phyloP scores from a whole-genome alignment of 2,113 vertebrate species.

The Steatornis caripensis region DNA sequence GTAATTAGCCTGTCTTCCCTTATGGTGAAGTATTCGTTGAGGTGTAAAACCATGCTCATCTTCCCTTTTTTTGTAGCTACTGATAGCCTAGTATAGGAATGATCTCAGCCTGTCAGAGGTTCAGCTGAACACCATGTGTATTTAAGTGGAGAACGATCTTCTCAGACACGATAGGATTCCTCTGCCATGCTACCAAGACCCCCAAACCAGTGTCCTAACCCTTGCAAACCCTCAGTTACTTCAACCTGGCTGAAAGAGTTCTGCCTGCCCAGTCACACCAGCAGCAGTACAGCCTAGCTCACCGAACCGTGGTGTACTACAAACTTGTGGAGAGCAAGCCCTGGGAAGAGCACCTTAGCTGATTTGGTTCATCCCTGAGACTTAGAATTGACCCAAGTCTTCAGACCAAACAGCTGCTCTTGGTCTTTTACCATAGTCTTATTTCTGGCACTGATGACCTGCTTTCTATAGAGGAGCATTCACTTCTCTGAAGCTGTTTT shows the following conservation, averaged over 20 bases:
- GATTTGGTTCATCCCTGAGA: not conserved
- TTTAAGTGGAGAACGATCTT: not conserved
- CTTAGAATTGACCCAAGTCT: not conserved
- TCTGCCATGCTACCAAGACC: not conserved
- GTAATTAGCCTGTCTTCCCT: not conserved
- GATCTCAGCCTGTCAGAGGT: not conserved
- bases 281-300: not conserved
- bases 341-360: not conserved
- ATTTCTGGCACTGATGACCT: not conserved
- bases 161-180: not conserved
- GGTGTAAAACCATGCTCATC: not conserved
- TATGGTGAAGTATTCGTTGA: not conserved
- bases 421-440: not conserved
- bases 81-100: not conserved
- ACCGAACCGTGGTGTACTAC: not conserved
- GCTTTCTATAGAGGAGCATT: not conserved
- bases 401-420: not conserved
- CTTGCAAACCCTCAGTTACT: not conserved
- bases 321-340: not conserved
- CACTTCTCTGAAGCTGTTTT: not conserved
- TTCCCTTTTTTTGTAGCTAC: not conserved
- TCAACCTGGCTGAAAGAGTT: not conserved
- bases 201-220: not conserved
- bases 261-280: not conserved
- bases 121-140: not conserved